Base-by-base conservation (phyloP, 2,797 vertebrate species). In the Enteromius treurensis region DNA sequence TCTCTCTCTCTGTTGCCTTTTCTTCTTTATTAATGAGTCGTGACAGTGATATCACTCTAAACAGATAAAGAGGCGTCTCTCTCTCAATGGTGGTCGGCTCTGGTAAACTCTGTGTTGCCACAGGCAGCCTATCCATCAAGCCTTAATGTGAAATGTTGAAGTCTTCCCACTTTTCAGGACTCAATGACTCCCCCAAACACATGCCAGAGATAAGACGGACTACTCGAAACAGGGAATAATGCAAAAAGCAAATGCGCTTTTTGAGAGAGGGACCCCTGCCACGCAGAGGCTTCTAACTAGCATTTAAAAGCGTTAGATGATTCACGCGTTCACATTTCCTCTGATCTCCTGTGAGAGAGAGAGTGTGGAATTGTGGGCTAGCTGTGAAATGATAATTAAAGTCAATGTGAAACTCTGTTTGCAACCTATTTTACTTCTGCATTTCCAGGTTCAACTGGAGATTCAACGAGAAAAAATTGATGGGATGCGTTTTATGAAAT, bases 261-360 rank as follows among this genome's bases (percentile, higher is more conserved):
- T 79, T 64, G 62, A 47, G 37, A 81, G 73, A 80, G 51, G 60
- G 26, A 65, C 40, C 68, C 65, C 81, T 79, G 69, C 76, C 84
- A 88, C 87, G 87, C 90, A 86, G 49, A 81, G 84, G 71, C 76
- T 87, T 89, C 88, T 86, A 87, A 80, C 87, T 80, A 77, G 79
- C 81, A 77, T 85, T 87, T 84, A 83, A 85, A 85, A 81, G 80
- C 69, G 85, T 87, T 82, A 40, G 75, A 88, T 77, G 82, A 89
- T 77, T 87, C 82, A 58, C 32, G 60, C 77, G 86, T 60, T 77
- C 51, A 77, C 53, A 26, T 76, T 88, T 80, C 73, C 68, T 77
- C 81, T 84, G 67, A 49, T 84, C 77, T 73, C 17, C 45, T 45
- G 23, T 55, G 17, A 42, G 51, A 32, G 51, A 32, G n/a, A 58